A percentile compares a stretch with the other conserved stretches of the same genome.
Evolutionary conservation across 2,113 vertebrate species (phyloP).

Genomic region (Rhinogobius similis): DNA sequence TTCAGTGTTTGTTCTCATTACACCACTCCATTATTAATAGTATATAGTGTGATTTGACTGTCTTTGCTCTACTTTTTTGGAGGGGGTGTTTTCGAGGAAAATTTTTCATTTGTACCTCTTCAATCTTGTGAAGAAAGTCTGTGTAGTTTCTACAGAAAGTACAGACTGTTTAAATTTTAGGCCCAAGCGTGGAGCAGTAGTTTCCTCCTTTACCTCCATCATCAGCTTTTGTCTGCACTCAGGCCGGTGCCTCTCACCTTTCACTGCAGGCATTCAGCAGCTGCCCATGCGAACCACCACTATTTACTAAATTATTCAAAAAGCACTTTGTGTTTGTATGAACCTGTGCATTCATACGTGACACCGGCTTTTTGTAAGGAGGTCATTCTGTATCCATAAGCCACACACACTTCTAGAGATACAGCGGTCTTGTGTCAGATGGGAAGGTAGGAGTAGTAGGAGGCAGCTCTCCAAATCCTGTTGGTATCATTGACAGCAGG

Average conservation of each 20-base stretch:
- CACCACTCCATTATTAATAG: background rate
- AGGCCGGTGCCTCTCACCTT: constrained; percentile 72
- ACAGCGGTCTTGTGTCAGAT: constrained; percentile 25
- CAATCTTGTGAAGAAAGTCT: too few species aligned
- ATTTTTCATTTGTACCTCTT: too few species aligned
- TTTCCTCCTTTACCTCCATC: constrained; percentile 41
- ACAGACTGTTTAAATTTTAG: background rate
- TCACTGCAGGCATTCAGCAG: constrained; percentile 71
- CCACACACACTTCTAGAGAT: constrained; percentile 6
- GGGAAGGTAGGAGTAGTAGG: constrained; percentile 33
- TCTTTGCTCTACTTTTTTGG: background rate
- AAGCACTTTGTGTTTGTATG: constrained; percentile 51
- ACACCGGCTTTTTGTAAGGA: constrained; percentile 35
- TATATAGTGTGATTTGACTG: background rate
- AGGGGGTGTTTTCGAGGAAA: too few species aligned
- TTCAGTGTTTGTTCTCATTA: too few species aligned
- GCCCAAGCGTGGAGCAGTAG: background rate
- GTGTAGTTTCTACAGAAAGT: too few species aligned
- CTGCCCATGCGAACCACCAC: constrained; percentile 67
- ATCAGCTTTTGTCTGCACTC: constrained; percentile 64
- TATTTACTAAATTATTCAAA: constrained; percentile 76
- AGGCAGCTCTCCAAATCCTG: constrained; percentile 18
- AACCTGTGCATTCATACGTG: constrained; percentile 1
- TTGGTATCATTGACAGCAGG: constrained; percentile 52
- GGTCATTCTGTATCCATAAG: constrained; percentile 24